Conservation (phyloP, 1,140 invertebrate genomes). For the Drosophila sproati region DNA sequence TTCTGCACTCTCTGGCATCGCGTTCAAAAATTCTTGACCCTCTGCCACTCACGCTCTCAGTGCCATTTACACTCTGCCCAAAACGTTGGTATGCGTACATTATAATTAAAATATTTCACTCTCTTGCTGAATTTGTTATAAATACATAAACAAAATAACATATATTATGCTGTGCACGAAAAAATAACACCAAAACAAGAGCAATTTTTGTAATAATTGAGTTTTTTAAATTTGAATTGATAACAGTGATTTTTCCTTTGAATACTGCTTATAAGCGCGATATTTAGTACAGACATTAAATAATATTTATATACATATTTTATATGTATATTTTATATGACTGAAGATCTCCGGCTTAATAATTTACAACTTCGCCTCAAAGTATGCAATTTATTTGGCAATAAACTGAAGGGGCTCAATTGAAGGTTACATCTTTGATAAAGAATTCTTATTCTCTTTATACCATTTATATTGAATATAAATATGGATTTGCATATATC, state of each 20-base stretch:
- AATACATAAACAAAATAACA: not conserved
- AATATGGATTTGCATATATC: no score
- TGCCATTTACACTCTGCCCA: slow-evolving; percentile 12
- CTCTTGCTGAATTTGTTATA: not conserved
- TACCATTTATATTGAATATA: no score
- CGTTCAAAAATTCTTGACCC: slow-evolving; percentile 10
- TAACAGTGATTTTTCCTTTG: no score
- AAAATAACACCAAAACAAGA: no score
- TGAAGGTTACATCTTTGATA: no score
- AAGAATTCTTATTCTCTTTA: no score
- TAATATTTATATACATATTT: no score
- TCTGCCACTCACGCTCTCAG: slow-evolving; percentile 6
- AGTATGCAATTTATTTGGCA: slow-evolving; percentile 1
- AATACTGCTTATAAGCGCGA: no score
- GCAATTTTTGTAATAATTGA: no score
- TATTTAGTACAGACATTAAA: no score
- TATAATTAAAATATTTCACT: not conserved
- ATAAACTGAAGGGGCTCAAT: not conserved
- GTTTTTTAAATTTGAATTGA: no score
- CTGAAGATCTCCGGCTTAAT: not conserved
- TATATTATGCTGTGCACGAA: not conserved
- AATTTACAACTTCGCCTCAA: slow-evolving; percentile 7
- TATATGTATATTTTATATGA: no score
- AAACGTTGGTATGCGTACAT: slow-evolving; percentile 11
- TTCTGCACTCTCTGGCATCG: slow-evolving; percentile 3